Evolutionary conservation across 2,888 invertebrate species (phyloP), one percentile per base, ranked within the genome.

Genomic region (Ectropis crepuscularia): DNA sequence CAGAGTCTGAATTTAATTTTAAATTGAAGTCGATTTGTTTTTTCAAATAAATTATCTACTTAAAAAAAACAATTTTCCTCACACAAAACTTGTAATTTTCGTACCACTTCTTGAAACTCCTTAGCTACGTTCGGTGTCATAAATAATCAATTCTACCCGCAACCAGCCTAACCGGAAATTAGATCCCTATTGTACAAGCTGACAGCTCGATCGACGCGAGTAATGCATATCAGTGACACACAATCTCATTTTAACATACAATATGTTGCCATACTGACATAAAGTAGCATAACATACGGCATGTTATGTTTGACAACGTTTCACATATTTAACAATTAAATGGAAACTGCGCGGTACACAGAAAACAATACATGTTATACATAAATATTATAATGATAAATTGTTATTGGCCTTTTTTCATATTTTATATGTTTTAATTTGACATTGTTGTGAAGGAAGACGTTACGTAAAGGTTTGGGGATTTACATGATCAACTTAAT

Each of bases 161-260:
- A 63, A 53, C 48, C 53, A 49, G 57, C 28, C 36, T 36, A 57
- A 53, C 63, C 63, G 63, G 63, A 63, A 54, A 63, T 58, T 36
- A 54, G 57, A 49, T 54, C 45, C 49, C 58, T 54, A 53, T 59
- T 61, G 43, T 61, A 53, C 49, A 41, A 57, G 53, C 9, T 57
- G 61, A 65, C 60, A 57, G 38, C 42, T 43, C 46, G 60, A 53
- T 57, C 49, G 61, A 61, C 57, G 49, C 47, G 37, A 41, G 47
- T 39, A 43, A 53, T 45, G 55, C 53, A 11, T 61, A 65, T 61
- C 57, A 50, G 36, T 53, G 53, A 50, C 57, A 57, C 46, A 11
- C 45, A 36, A 65, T 65, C 65, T 46, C 57, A 47, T 57, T 65
- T 65, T 61, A 61, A 58, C 65, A 65, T 65, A 65, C 61, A 61